Conservation (phyloP, 2,113 vertebrate genomes). For the Upupa epops region DNA sequence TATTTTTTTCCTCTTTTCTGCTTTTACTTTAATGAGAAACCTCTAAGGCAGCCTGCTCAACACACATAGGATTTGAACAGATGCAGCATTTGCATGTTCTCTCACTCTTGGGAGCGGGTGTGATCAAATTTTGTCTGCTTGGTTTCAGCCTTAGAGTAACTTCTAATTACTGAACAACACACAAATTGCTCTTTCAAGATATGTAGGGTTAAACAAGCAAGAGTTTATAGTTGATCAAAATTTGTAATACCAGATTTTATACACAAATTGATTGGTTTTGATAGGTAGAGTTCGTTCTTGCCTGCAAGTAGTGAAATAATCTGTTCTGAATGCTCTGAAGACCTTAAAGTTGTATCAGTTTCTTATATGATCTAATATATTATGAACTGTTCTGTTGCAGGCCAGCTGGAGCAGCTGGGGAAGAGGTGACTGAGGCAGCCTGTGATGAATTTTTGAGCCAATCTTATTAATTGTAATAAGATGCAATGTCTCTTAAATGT, state of each 20-base stretch:
- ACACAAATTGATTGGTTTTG: background rate
- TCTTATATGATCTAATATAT: background rate
- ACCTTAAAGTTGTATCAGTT: background rate
- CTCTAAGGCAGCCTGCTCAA: conserved; percentile 4
- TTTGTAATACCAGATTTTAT: background rate
- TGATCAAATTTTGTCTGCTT: conserved; percentile 39
- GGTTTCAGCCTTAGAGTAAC: conserved; percentile 6
- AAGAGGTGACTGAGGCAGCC: background rate
- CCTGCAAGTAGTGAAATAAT: background rate
- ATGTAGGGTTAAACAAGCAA: background rate
- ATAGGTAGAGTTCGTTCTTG: background rate
- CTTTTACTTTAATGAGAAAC: background rate
- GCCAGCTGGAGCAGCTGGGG: background rate
- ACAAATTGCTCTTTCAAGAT: background rate
- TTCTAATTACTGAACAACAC: background rate
- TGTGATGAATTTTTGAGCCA: background rate
- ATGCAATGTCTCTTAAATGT: background rate
- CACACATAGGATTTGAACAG: conserved; percentile 27
- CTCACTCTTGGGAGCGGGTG: conserved; percentile 29
- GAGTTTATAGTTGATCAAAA: background rate
- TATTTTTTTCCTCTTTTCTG: background rate
- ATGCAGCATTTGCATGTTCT: conserved; percentile 60
- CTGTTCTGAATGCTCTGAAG: background rate
- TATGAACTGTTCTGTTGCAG: background rate
- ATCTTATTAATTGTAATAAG: background rate